Base-by-base conservation (phyloP, 2,888 invertebrate genomes). In the Pachliopta kotzebuea region DNA sequence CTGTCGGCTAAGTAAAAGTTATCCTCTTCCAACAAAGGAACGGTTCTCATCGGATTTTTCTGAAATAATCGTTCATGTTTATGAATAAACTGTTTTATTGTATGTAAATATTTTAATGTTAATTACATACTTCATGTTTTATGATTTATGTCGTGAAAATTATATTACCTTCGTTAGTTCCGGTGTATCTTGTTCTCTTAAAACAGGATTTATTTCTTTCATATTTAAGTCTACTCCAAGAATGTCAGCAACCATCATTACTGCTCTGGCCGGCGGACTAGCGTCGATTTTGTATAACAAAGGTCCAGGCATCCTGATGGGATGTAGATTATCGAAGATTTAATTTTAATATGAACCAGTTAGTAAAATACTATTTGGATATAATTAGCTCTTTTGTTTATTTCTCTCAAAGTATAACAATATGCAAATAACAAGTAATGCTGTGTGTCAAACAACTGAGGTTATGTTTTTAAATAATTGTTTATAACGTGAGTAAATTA, bases 31-130 rank as follows among this genome's bases (percentile, higher is more conserved):
- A 81, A 75, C 18, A 84, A 70, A 1, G 90, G 90, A 57, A 90
- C 76, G 0, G 90, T 88, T 67, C 79, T 80, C 88, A 90, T 89
- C 2, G 90, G 89, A 66, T 90, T 90, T 84, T 84, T 88, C 90
- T 90, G 79, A 61, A 81, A 85, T n/a, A n/a, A 42, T 18, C n/a
- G 7, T 45, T 45, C n/a, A 45, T n/a, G n/a, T 0, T n/a, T 45
- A 45, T 45, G n/a, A n/a, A n/a, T 45, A 45, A 45, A 6, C 4
- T 45, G 1, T 7, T n/a, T n/a, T n/a, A n/a, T n/a, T n/a, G 26
- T 26, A 26, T 26, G 26, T 6, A 26, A 4, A 26, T 26, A 4
- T 26, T 26, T 26, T 26, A 26, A 26, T 26, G 4, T 26, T 26
- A 26, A 4, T 26, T 26, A 26, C 26, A 26, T 26, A 26, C 6